Percentiles rank a stretch among this genome's conserved stretches.
These are phyloP conservation scores for Drosophila insularis DNA, from an alignment of 1,140 invertebrate species.

Conservation along the genomic window DNA sequence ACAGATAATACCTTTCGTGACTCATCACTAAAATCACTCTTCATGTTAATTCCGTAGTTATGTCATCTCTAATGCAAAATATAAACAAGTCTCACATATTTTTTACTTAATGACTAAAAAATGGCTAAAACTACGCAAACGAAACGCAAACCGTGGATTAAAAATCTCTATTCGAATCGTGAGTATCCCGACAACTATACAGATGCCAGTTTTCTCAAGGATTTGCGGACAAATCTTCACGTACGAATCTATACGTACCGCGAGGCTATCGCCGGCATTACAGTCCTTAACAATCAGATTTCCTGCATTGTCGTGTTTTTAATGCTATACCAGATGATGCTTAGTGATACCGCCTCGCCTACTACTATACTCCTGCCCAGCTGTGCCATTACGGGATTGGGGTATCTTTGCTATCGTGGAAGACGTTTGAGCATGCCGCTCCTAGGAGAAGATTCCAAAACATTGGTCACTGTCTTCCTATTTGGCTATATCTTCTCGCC, in stretches of 20 bases:
- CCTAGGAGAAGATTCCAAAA: slow-evolving; percentile 86
- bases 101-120: slow-evolving; percentile 22
- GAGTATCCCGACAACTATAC: slow-evolving; percentile 96
- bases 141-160: slow-evolving; percentile 87
- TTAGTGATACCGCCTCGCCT: slow-evolving; percentile 87
- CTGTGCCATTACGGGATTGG: slow-evolving; percentile 84
- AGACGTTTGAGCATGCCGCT: slow-evolving; percentile 54
- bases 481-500: slow-evolving; percentile 94
- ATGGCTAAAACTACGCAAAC: slow-evolving; percentile 47
- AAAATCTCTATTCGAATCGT: slow-evolving; percentile 94
- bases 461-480: slow-evolving; percentile 89
- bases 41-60: background rate
- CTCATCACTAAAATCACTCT: slow-evolving; percentile 1
- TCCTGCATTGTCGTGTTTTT: slow-evolving; percentile 90
- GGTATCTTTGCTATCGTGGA: slow-evolving; percentile 80
- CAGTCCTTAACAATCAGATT: slow-evolving; percentile 88
- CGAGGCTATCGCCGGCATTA: slow-evolving; percentile 89
- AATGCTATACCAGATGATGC: slow-evolving; percentile 88
- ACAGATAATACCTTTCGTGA: background rate
- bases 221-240: slow-evolving; percentile 92
- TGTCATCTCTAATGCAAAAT: slow-evolving; percentile 20
- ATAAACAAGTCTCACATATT: slow-evolving; percentile 29
- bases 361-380: slow-evolving; percentile 85
- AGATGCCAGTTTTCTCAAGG: slow-evolving; percentile 91
- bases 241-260: slow-evolving; percentile 87